phyloP scores from a whole-genome alignment of 2,888 invertebrate species.

The Orthosia gracilis region DNA sequence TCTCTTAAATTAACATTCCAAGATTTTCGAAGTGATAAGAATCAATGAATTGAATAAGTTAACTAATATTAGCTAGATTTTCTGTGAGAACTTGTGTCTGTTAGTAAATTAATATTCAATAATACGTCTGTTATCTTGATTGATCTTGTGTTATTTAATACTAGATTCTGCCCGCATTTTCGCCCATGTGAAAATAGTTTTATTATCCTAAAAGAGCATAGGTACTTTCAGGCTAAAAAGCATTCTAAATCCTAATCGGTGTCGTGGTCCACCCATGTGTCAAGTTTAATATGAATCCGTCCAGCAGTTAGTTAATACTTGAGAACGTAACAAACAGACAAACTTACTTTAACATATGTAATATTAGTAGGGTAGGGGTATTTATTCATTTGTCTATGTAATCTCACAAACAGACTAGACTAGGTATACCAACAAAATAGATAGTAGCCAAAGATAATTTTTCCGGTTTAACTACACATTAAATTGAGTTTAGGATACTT shows the following conservation, averaged over 20 bases:
- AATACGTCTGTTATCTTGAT: background rate
- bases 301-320: background rate
- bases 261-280: background rate
- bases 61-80: slow-evolving; percentile 8
- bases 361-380: too few species aligned
- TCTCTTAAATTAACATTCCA: slow-evolving; percentile 3
- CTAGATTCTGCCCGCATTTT: too few species aligned
- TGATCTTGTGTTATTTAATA: background rate
- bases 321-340: background rate
- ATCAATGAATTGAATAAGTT: slow-evolving; percentile 10
- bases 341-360: background rate
- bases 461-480: slow-evolving; percentile 1
- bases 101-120: slow-evolving; percentile 4
- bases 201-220: background rate
- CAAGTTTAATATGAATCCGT: background rate
- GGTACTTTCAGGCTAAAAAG: too few species aligned
- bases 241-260: too few species aligned
- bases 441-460: slow-evolving; percentile 3
- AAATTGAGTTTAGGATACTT: background rate
- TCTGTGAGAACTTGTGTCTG: slow-evolving; percentile 5
- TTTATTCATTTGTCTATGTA: background rate
- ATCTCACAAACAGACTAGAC: slow-evolving; percentile 9
- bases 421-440: background rate
- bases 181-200: background rate
- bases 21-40: slow-evolving; percentile 38